These are phyloP conservation scores for Passer domesticus DNA, from an alignment of 2,113 vertebrate species.

Conservation along the genomic window DNA sequence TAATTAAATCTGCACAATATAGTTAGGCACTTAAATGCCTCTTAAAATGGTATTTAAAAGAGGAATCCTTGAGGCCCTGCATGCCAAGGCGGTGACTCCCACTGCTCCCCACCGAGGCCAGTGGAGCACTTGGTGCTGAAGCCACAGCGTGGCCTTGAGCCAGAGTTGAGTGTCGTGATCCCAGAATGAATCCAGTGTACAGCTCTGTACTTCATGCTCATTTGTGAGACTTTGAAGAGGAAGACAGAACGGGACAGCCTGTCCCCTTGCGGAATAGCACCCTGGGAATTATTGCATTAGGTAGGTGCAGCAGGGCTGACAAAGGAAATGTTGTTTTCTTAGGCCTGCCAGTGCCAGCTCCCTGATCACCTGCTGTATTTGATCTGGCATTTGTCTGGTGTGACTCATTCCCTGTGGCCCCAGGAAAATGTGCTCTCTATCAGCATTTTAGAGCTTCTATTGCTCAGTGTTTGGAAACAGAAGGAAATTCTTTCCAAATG, in stretches of 20 bases:
- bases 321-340: constrained; percentile 8
- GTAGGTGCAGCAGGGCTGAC: neutral
- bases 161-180: rapidly evolving
- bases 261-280: neutral
- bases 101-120: neutral
- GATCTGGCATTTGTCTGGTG: neutral
- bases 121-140: neutral
- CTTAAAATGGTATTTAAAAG: neutral
- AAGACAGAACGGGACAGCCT: neutral
- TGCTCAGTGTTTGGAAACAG: neutral
- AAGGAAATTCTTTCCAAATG: neutral
- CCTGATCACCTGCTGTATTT: constrained; percentile 8
- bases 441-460: constrained; percentile 1
- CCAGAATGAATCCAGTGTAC: neutral
- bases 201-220: neutral
- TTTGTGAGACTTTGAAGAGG: neutral
- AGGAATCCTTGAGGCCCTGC: neutral
- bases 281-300: neutral
- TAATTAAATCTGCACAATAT: constrained; percentile 14
- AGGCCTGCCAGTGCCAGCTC: neutral
- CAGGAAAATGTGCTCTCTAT: constrained; percentile 17
- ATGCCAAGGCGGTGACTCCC: neutral
- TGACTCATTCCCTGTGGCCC: constrained; percentile 20
- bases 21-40: neutral
- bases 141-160: neutral